These are phyloP conservation scores for Drosophila obscura DNA, from an alignment of 1,140 invertebrate genomes.

Conservation along the genomic window DNA sequence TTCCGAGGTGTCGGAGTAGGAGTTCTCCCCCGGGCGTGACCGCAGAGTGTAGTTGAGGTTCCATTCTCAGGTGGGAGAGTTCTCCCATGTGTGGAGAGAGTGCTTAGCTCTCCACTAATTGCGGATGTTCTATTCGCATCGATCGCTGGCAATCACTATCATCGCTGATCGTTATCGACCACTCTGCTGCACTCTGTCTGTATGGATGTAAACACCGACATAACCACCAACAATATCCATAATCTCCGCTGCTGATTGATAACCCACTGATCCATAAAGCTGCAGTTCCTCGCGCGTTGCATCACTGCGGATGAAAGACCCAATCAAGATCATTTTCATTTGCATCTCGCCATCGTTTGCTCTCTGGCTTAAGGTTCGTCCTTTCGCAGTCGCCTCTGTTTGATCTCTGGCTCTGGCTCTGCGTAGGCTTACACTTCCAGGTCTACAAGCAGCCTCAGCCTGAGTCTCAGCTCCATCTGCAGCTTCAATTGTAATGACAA, in stretches of 20 bases:
- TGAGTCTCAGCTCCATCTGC: neutral
- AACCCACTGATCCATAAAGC: constrained; percentile 53
- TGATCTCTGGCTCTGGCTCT: constrained; percentile 34
- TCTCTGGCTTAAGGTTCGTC: constrained; percentile 20
- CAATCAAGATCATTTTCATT: constrained; percentile 28
- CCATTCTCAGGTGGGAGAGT: neutral
- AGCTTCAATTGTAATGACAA: constrained; percentile 53
- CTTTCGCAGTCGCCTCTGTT: constrained; percentile 39
- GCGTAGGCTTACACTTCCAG: constrained; percentile 45
- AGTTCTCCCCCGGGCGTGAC: constrained; percentile 26
- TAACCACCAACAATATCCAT: constrained; percentile 1
- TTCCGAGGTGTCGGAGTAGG: constrained; percentile 43
- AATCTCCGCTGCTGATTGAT: constrained; percentile 12
- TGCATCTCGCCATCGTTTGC: constrained; percentile 2
- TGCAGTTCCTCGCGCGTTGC: constrained; percentile 15
- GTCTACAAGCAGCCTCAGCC: too few species aligned
- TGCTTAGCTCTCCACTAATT: constrained; percentile 4
- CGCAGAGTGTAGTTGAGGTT: constrained; percentile 11
- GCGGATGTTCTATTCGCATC: constrained; percentile 3
- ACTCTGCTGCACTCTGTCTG: too few species aligned
- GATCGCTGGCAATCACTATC: constrained; percentile 1
- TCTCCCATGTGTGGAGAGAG: neutral
- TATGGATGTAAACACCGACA: neutral
- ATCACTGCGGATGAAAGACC: constrained; percentile 4
- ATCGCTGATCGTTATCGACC: constrained; percentile 13